phyloP scores from a whole-genome alignment of 2,113 vertebrate species.

The Paedocypris sp. region DNA sequence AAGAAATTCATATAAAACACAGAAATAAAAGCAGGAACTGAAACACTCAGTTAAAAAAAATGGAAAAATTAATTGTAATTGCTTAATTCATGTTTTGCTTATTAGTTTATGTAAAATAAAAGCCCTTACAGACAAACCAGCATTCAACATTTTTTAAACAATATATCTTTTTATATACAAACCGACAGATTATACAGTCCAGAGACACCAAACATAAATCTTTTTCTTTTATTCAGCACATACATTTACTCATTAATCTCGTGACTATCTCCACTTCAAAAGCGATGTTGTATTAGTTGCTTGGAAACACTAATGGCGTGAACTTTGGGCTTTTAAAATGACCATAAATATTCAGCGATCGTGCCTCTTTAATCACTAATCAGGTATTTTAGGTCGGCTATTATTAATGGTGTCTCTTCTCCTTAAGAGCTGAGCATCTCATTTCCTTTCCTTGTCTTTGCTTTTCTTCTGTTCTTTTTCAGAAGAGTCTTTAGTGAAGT shows the following conservation, averaged over 20 bases:
- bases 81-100: too few species aligned
- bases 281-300: slow-evolving; percentile 8
- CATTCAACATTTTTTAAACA: too few species aligned
- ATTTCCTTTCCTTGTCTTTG: not conserved
- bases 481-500: not conserved
- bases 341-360: slow-evolving; percentile 5
- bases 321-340: slow-evolving; percentile 16
- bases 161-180: too few species aligned
- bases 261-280: slow-evolving; percentile 3
- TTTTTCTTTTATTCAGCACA: not conserved
- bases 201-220: not conserved
- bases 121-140: too few species aligned
- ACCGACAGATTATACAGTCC: too few species aligned
- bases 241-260: slow-evolving; percentile 10
- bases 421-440: not conserved
- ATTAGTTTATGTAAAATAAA: too few species aligned
- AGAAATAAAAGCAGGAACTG: too few species aligned
- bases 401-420: not conserved
- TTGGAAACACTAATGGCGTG: slow-evolving; percentile 13
- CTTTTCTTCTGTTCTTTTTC: too few species aligned
- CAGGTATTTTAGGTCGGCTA: not conserved
- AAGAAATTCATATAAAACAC: too few species aligned
- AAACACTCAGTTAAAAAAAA: too few species aligned
- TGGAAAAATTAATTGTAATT: too few species aligned
- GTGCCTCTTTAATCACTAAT: slow-evolving; percentile 7